Percentiles rank a stretch among this genome's conserved stretches.
Evolutionary conservation across 2,888 invertebrate species (phyloP).

Genomic region (Nomada ruficornis): DNA sequence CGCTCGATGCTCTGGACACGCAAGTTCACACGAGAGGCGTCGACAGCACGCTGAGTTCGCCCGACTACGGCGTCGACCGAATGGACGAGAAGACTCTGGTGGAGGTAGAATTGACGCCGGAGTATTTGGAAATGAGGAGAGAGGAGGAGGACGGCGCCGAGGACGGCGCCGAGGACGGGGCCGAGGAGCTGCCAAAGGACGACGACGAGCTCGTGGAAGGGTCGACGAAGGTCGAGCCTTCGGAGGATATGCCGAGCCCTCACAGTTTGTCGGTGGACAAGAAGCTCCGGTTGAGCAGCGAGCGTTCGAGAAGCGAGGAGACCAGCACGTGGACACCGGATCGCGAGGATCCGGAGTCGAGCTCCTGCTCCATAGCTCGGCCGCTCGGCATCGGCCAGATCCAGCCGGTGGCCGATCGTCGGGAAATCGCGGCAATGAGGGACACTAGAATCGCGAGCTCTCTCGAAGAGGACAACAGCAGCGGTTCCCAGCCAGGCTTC

Average conservation of each 20-base stretch:
- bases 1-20: slow-evolving; percentile 81
- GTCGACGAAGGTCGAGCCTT: slow-evolving; percentile 57
- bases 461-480: slow-evolving; percentile 79
- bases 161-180: slow-evolving; percentile 85
- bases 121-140: slow-evolving; percentile 88
- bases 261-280: slow-evolving; percentile 78
- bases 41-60: slow-evolving; percentile 82
- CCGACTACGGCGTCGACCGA: slow-evolving; percentile 80
- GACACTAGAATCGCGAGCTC: slow-evolving; percentile 75
- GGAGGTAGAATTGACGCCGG: slow-evolving; percentile 87
- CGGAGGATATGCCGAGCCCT: slow-evolving; percentile 53
- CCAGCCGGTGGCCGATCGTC: slow-evolving; percentile 81
- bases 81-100: slow-evolving; percentile 83
- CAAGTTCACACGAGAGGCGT: slow-evolving; percentile 79
- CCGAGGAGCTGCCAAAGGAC: slow-evolving; percentile 85
- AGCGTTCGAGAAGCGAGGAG: slow-evolving; percentile 92
- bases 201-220: slow-evolving; percentile 71
- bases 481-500: slow-evolving; percentile 79
- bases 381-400: slow-evolving; percentile 90
- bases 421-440: slow-evolving; percentile 79
- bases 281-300: slow-evolving; percentile 88
- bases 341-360: slow-evolving; percentile 85
- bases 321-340: slow-evolving; percentile 91
- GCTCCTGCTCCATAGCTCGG: slow-evolving; percentile 90
- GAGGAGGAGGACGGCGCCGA: slow-evolving; percentile 86